Base-by-base conservation (phyloP, 2,888 invertebrate species). In the Zaprionus obscuricornis region DNA sequence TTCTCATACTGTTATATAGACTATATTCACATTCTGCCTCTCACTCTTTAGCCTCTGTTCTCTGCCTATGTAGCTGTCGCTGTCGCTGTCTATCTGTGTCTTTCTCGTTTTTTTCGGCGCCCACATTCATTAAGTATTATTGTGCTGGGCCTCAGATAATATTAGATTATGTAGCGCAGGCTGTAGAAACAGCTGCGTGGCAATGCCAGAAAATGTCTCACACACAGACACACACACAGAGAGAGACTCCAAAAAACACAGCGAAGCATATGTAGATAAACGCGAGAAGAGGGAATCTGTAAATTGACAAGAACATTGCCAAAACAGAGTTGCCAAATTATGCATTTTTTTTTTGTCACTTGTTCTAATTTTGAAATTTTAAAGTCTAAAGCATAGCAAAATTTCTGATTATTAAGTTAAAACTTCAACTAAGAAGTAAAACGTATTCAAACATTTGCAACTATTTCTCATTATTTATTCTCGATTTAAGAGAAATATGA, bases 101-200 rank as follows among this genome's bases (percentile, higher is more conserved):
- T 43, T 49, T 14, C 8, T 47, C 27, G 26, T 24, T 47, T 29
- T 37, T 26, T 27, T 22, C 49, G 49, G 31, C 34, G 51, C 63
- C 58, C 77, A 76, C 77, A 81, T 81, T 78, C 74, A 78, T 85
- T 85, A 82, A 56, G 43, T 64, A 82, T 82, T 68, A 85, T 82
- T 85, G 72, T 85, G 69, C 74, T 47, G 51, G 46, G 55, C 43
- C 64, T 54, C 40, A 60, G 78, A 70, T 74, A 85, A 81, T 82
- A 85, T 78, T 85, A 78, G 74, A 85, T 85, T 78, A 85, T 82
- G 57, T 56, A 49, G 50, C 43, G 47, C 50, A 43, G 54, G 8
- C 43, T 24, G 47, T 11, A 31, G 51, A 39, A 47, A 45, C 68
- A 71, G 73, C 73, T 71, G 68, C 60, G 62, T 60, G 54, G 56